These are phyloP conservation scores for Sorex maritimensis DNA, from an alignment of 2,797 vertebrate species.

Conservation along the genomic window DNA sequence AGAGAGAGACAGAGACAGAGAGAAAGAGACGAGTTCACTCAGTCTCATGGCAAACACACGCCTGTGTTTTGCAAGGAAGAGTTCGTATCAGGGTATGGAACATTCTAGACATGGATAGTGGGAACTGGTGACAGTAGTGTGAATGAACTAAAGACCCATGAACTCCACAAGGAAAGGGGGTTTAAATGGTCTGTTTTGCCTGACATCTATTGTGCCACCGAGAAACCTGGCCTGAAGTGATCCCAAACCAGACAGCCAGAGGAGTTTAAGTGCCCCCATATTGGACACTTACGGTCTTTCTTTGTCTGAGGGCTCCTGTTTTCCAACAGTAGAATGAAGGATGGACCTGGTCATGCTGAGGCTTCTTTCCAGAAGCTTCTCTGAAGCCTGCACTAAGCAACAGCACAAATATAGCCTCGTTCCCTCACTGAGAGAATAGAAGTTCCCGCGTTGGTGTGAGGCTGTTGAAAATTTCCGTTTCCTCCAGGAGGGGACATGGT, in stretches of 20 bases:
- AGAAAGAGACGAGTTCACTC: neutral
- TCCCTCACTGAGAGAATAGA: neutral
- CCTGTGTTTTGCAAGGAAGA: neutral
- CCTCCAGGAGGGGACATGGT: neutral
- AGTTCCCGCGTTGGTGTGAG: neutral
- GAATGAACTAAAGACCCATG: neutral
- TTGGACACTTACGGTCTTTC: neutral
- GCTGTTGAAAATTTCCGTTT: neutral
- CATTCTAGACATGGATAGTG: neutral
- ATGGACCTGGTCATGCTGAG: neutral
- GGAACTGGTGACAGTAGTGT: fast-evolving
- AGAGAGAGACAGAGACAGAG: too few relatives aligned
- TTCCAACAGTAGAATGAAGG: neutral
- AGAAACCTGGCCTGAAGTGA: neutral
- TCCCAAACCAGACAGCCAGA: neutral
- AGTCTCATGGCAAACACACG: neutral
- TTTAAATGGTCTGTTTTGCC: neutral
- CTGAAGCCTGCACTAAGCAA: neutral
- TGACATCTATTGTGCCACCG: neutral
- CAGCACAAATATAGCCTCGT: neutral
- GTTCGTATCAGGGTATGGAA: neutral
- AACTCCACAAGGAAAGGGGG: neutral
- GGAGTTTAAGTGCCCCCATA: neutral
- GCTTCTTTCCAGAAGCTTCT: conserved; percentile 51
- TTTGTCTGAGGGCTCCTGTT: neutral